Evolutionary conservation across 2,888 invertebrate genomes (phyloP), one percentile per base, ranked within the genome.

Genomic region (Chydorus sphaericus): DNA sequence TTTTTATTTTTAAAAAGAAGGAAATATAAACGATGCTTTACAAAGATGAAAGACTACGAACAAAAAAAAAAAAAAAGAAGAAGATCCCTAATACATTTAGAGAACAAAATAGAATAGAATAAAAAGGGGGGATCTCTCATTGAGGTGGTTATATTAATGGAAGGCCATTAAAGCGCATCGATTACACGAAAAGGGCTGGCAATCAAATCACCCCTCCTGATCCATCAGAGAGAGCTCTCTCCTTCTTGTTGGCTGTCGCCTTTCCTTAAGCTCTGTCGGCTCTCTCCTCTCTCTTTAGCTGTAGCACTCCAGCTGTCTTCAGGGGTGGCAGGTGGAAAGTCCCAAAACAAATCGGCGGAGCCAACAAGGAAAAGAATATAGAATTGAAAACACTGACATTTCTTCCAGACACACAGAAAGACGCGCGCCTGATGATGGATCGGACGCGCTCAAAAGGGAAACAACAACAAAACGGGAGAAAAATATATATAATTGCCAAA

Each of bases 131-230:
- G 44, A 26, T 10, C 10, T 44, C 20, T 23, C 23, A n/a, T 44
- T 44, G 44, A 44, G 44, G 20, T 36, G 4, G 23, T 26, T 23
- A 26, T 44, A 44, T 44, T 44, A 44, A 44, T 44, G 44, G 44
- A 44, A 26, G 23, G n/a, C 44, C 44, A 44, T 44, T 44, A 44
- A 26, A 28, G 44, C n/a, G n/a, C 44, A 44, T 44, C 44, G 44
- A 44, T 44, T 44, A 44, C 44, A 44, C 26, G 44, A 28, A 44
- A 44, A 44, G 28, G 44, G 44, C 44, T 44, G 44, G 44, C 44
- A 44, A 44, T 44, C 44, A 44, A 44, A 44, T 26, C 23, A 44
- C 26, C 44, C n/a, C n/a, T 26, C 44, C 44, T 44, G 44, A 26
- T 16, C 44, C 26, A 26, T 23, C 23, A 26, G 23, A 7, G 14